Evolutionary conservation across 2,888 invertebrate species (phyloP).

Genomic region (Lasioglossum zephyrum): DNA sequence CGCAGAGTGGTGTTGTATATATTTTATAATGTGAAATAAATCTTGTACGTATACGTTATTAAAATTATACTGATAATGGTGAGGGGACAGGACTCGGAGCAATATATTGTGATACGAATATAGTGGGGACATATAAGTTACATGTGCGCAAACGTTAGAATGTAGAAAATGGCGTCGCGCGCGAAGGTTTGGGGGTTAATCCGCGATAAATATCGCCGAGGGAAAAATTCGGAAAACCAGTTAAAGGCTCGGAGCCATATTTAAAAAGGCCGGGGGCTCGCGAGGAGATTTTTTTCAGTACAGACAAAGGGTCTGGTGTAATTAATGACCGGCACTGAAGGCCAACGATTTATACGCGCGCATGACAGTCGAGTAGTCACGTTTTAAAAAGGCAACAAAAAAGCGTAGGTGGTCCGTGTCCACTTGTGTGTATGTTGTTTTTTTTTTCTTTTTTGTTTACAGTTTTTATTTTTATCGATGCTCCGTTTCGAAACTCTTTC

Average conservation of each 20-base stretch:
- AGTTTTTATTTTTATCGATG: slow-evolving; percentile 6
- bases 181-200: not conserved
- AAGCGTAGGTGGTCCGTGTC: not conserved
- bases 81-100: no score
- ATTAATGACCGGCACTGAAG: slow-evolving; percentile 27
- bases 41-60: no score
- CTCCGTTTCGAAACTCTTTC: not conserved
- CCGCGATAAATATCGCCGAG: not conserved
- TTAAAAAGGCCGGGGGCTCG: not conserved
- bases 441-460: not conserved
- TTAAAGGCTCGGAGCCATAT: not conserved
- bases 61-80: no score
- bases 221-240: not conserved
- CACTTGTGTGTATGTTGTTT: not conserved
- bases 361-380: slow-evolving; percentile 18
- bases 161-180: not conserved
- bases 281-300: not conserved
- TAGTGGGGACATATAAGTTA: no score
- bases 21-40: no score
- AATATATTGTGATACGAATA: no score
- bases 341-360: slow-evolving; percentile 28
- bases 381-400: slow-evolving; percentile 21
- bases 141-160: not conserved
- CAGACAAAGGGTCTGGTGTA: slow-evolving; percentile 18
- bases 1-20: no score